phyloP scores from a whole-genome alignment of 2,797 vertebrate genomes.

The Microchirus variegatus region DNA sequence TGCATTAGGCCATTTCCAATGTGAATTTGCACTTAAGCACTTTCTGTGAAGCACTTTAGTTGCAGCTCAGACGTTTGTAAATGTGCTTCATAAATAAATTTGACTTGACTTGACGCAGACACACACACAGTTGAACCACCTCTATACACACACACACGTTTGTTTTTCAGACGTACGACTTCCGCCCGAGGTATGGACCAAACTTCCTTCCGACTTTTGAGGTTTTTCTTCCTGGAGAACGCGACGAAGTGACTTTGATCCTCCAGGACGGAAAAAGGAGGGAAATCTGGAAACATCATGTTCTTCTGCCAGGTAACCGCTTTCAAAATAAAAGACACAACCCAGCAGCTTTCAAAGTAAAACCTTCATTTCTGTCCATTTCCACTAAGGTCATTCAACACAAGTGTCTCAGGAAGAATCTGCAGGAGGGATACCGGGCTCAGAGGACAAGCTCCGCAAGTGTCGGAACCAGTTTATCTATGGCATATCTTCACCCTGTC shows the following conservation, averaged over 20 bases:
- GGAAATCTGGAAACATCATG: slow-evolving; percentile 3
- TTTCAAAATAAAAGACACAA: not conserved
- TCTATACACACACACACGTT: not conserved
- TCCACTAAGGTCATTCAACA: too few species aligned
- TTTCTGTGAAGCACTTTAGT: too few species aligned
- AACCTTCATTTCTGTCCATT: too few species aligned
- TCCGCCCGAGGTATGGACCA: slow-evolving; percentile 15
- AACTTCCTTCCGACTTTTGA: slow-evolving; percentile 20
- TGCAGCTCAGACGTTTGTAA: too few species aligned
- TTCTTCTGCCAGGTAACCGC: slow-evolving; percentile 16
- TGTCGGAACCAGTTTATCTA: not conserved
- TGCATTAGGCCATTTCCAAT: too few species aligned
- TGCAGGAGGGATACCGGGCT: too few species aligned
- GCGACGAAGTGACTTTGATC: not conserved
- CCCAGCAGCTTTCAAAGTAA: not conserved
- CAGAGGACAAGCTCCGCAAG: not conserved
- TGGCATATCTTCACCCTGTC: not conserved
- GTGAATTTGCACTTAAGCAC: too few species aligned
- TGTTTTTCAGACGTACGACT: slow-evolving; percentile 19
- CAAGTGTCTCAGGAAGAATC: too few species aligned
- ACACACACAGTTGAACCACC: too few species aligned
- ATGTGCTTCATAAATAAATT: too few species aligned
- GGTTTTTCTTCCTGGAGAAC: not conserved
- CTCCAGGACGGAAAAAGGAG: not conserved
- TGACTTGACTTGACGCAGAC: too few species aligned